Percentiles rank a stretch among this genome's conserved stretches.
Conservation (phyloP, 2,113 vertebrate species). For the Speoplatyrhinus poulsoni region DNA sequence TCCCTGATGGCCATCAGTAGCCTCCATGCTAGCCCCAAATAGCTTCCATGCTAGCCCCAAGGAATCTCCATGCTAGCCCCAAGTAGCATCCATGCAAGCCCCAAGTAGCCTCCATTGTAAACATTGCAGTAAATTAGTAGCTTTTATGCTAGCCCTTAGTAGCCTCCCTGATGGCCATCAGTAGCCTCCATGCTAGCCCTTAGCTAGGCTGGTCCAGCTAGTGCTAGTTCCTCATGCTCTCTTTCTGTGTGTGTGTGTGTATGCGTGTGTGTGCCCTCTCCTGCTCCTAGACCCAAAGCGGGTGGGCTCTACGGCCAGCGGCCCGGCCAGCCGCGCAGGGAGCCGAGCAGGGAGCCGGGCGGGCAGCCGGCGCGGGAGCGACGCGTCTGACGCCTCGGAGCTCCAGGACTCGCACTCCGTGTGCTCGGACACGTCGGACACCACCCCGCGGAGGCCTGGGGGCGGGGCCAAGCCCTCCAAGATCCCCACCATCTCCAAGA, state of each 20-base stretch:
- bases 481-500: slow-evolving; percentile 98
- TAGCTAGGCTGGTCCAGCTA: not conserved
- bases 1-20: too few species aligned
- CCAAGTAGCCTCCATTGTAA: too few species aligned
- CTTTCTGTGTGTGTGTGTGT: not conserved
- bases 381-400: slow-evolving; percentile 94
- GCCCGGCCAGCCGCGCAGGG: slow-evolving; percentile 81
- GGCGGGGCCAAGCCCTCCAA: slow-evolving; percentile 86
- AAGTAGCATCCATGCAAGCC: too few species aligned
- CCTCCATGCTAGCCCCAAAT: too few species aligned
- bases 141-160: too few species aligned
- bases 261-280: not conserved
- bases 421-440: slow-evolving; percentile 95
- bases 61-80: too few species aligned
- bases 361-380: slow-evolving; percentile 92
- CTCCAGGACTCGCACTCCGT: slow-evolving; percentile 91
- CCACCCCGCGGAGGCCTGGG: slow-evolving; percentile 85
- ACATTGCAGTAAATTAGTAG: too few species aligned
- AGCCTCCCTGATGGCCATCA: too few species aligned
- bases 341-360: slow-evolving; percentile 90
- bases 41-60: too few species aligned
- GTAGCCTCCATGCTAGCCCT: too few species aligned
- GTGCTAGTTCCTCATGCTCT: not conserved
- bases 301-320: slow-evolving; percentile 67
- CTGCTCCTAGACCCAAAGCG: slow-evolving; percentile 85